Base-by-base conservation (phyloP, 2,888 invertebrate species). In the Ochropacha duplaris region DNA sequence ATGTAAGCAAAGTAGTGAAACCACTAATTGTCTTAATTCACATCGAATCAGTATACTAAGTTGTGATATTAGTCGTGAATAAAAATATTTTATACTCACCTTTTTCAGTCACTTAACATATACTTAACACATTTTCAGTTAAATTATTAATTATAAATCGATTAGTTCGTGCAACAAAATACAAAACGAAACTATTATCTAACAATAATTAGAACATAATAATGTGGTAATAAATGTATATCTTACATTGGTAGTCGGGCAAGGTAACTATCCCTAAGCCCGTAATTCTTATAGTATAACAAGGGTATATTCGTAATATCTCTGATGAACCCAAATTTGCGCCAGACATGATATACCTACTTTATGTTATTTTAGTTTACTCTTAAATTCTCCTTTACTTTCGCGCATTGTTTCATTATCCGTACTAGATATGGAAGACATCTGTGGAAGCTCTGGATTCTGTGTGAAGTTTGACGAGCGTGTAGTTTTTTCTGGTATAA, bases 341-440 rank as follows among this genome's bases (percentile, higher is more conserved):
- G 34, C 28, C 44, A n/a, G 44, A 54, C n/a, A 16, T 22, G 51
- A 58, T 54, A 51, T 49, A 52, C 44, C 52, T 9, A 28, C 28
- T 8, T 49, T n/a, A 16, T 57, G 54, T 71, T 83, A 85, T 74
- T 87, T 90, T 36, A 88, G 59, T 77, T 90, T 89, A 22, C 86
- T 87, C 61, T 87, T 89, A 8, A 72, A 69, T 57, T 84, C 83
- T 16, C 79, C 82, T 34, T 78, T 78, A 4, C 56, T 55, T 49
- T 80, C 77, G 54, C 57, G 71, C 31, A 56, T 22, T 14, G 55
- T 55, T 51, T 60, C 28, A 50, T 56, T 59, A 28, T 74, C 76
- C 22, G 69, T 73, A 55, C 58, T 76, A 12, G 62, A 57, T 58
- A 67, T 77, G 60, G 81, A 73, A 77, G 81, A 66, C 57, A 64